Evolutionary conservation across 2,113 vertebrate species (phyloP).

Genomic region (Sebastes fasciatus): DNA sequence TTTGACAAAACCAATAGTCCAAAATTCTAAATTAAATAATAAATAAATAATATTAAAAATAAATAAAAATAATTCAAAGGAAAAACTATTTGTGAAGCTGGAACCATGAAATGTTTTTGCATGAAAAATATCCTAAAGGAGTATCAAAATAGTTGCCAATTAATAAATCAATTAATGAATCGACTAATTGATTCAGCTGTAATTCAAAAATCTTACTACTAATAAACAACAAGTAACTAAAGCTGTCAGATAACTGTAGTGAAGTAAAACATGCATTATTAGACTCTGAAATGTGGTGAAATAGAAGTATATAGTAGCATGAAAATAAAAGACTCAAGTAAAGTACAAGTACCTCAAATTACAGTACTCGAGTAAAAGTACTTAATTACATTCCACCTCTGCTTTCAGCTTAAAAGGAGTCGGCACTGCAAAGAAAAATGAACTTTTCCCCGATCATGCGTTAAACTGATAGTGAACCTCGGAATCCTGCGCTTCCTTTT

Average conservation of each 20-base stretch:
- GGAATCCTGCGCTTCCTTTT: slow-evolving; percentile 80
- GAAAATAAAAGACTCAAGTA: neutral
- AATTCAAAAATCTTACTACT: too few species aligned
- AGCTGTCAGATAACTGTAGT: neutral
- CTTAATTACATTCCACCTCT: slow-evolving; percentile 8
- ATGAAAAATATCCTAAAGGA: too few species aligned
- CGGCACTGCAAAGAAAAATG: slow-evolving; percentile 33
- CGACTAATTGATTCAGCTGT: too few species aligned
- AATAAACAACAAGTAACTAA: too few species aligned
- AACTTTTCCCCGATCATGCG: slow-evolving; percentile 79
- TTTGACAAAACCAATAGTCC: too few species aligned
- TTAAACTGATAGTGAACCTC: slow-evolving; percentile 79
- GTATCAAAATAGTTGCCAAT: too few species aligned
- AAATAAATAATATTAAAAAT: neutral
- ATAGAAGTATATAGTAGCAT: neutral
- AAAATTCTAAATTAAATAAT: too few species aligned
- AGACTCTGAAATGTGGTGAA: neutral
- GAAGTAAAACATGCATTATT: neutral
- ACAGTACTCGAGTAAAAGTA: neutral
- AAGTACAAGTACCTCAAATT: neutral
- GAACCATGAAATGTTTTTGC: too few species aligned
- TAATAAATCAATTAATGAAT: too few species aligned
- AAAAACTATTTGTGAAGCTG: neutral
- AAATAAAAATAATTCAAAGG: neutral
- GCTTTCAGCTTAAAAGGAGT: slow-evolving; percentile 36